These are phyloP conservation scores for Ailuropoda melanoleuca DNA, from an alignment of 2,113 vertebrate species.

Conservation along the genomic window DNA sequence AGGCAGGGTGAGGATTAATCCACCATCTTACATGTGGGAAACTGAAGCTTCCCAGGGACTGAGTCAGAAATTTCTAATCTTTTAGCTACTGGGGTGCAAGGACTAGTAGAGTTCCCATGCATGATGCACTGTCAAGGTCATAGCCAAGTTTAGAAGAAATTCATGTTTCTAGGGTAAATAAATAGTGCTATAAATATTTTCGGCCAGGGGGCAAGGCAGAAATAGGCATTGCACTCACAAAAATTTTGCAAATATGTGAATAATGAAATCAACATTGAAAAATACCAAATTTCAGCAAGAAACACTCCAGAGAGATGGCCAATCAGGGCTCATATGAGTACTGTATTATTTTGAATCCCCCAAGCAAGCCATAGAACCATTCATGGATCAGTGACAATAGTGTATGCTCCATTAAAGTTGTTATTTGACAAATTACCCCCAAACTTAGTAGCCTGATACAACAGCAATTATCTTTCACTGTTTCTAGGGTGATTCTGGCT, in stretches of 20 bases:
- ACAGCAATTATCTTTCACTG: neutral
- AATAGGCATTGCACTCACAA: neutral
- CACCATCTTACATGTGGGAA: neutral
- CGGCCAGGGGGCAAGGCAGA: neutral
- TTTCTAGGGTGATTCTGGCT: neutral
- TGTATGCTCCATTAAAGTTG: neutral
- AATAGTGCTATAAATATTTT: neutral
- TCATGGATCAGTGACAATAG: neutral
- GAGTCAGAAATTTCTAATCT: neutral
- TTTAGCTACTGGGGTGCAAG: neutral
- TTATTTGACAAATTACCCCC: neutral
- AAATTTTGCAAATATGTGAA: neutral
- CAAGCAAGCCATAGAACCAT: neutral
- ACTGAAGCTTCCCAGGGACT: neutral
- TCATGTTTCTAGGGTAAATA: conserved; percentile 17
- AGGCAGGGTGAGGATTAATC: neutral
- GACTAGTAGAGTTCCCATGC: neutral
- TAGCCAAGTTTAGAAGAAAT: conserved; percentile 44
- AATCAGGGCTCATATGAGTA: neutral
- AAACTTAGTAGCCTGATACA: neutral
- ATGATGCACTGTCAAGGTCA: neutral
- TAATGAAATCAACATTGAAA: neutral
- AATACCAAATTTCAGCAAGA: neutral
- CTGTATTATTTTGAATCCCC: neutral
- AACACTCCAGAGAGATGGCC: conserved; percentile 13